A percentile compares a stretch with the other conserved stretches of the same genome.
Conservation (phyloP, 2,113 vertebrate species). For the Equus quagga region DNA sequence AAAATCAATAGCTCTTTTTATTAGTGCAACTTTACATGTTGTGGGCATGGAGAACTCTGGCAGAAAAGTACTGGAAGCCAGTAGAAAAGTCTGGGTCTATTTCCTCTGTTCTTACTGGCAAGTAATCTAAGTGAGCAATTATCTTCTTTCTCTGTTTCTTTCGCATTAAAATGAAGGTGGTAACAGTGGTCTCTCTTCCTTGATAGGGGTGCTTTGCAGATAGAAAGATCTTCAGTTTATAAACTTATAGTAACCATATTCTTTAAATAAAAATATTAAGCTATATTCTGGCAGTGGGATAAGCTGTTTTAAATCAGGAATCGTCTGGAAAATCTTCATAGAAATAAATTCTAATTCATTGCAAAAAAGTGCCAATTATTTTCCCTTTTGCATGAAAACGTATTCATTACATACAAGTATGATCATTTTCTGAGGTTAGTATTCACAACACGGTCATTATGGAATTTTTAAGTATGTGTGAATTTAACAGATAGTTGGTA, state of each 20-base stretch:
- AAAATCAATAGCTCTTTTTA: background rate
- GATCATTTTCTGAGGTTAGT: conserved; percentile 51
- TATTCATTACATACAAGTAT: conserved; percentile 33
- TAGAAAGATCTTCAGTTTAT: background rate
- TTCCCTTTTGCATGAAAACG: background rate
- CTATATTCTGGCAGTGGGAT: background rate
- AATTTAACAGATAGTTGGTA: conserved; percentile 54
- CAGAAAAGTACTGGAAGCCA: accelerated
- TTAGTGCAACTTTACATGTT: no score
- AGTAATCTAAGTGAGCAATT: background rate
- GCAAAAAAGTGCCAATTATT: background rate
- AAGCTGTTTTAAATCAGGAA: conserved; percentile 27
- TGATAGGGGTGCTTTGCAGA: background rate
- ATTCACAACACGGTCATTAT: conserved; percentile 52
- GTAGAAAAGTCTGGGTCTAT: accelerated
- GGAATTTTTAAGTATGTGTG: conserved; percentile 56
- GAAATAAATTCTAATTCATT: background rate
- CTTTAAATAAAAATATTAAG: background rate
- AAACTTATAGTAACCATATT: background rate
- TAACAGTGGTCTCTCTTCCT: background rate
- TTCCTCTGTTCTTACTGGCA: background rate
- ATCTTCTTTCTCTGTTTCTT: background rate
- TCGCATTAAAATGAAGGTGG: background rate
- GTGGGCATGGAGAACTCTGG: no score
- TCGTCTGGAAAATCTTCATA: conserved; percentile 29